Conservation (phyloP, 2,797 vertebrate genomes). For the Catostomus latipinnis region DNA sequence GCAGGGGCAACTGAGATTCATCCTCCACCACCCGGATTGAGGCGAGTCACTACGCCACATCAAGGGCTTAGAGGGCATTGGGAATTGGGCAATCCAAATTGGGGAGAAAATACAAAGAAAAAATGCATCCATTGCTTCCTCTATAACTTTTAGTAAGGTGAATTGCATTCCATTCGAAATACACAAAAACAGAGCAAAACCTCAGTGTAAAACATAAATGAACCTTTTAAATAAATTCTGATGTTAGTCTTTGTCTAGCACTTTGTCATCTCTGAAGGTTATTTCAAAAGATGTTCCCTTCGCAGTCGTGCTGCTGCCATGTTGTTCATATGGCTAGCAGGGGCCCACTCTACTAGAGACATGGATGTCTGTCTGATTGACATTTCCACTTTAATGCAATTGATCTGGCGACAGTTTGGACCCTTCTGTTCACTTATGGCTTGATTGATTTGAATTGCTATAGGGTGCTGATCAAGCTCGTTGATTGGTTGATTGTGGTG, state of each 20-base stretch:
- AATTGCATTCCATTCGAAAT: neutral
- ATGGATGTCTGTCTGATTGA: conserved; percentile 27
- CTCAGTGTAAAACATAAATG: neutral
- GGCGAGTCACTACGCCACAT: no score
- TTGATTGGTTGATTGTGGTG: conserved; percentile 48
- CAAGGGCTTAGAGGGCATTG: no score
- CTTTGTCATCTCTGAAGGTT: conserved; percentile 20
- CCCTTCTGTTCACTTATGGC: conserved; percentile 6
- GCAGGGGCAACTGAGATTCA: no score
- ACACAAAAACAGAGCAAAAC: neutral
- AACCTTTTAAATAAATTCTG: neutral
- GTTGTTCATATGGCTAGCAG: conserved; percentile 10
- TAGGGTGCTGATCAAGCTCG: conserved; percentile 9
- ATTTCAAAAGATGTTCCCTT: conserved; percentile 1
- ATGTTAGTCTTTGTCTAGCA: neutral
- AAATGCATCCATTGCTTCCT: no score
- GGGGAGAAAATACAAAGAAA: no score
- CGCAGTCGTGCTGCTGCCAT: neutral
- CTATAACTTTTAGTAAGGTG: no score
- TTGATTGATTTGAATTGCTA: conserved; percentile 21
- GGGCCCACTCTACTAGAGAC: conserved; percentile 34
- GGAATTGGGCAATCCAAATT: no score
- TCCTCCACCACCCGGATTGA: no score
- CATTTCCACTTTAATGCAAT: conserved; percentile 30
- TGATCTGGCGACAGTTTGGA: conserved; percentile 29